Percentiles rank a stretch among this genome's conserved stretches.
Conservation (phyloP, 2,888 invertebrate genomes). For the Ennomos erosarius region DNA sequence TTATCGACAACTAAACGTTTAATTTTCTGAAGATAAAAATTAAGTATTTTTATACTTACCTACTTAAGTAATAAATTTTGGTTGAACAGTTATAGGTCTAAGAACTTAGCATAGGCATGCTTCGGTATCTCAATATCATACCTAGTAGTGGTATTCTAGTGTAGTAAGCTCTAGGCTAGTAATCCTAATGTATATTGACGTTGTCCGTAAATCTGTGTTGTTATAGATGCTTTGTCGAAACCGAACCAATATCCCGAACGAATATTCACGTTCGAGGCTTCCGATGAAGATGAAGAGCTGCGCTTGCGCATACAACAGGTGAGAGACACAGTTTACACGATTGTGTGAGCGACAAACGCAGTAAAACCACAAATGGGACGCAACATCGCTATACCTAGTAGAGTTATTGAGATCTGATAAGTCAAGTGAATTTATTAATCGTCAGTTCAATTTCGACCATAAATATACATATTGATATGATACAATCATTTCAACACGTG, state of each 20-base stretch:
- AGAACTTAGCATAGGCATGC: too few species aligned
- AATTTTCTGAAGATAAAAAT: too few species aligned
- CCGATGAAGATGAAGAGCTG: constrained; percentile 81
- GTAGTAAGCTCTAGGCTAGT: constrained; percentile 41
- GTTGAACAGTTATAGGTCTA: too few species aligned
- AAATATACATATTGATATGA: too few species aligned
- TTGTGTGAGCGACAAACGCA: constrained; percentile 13
- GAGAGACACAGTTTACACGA: constrained; percentile 45
- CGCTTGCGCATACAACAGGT: constrained; percentile 82
- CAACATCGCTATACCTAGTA: too few species aligned
- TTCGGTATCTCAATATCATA: constrained; percentile 6
- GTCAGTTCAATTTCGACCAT: too few species aligned
- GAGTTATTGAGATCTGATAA: too few species aligned
- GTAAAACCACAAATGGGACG: neutral
- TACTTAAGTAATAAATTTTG: too few species aligned
- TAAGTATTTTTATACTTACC: too few species aligned
- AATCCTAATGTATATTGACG: constrained; percentile 58
- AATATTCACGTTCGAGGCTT: constrained; percentile 81
- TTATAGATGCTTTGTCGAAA: constrained; percentile 85
- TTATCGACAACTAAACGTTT: too few species aligned
- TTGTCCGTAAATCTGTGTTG: constrained; percentile 81
- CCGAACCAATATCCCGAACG: constrained; percentile 82
- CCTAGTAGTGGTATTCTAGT: constrained; percentile 4
- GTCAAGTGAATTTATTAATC: too few species aligned
- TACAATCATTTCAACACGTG: too few species aligned